Base-by-base conservation (phyloP, 2,888 invertebrate genomes). In the Epinotia nisella region DNA sequence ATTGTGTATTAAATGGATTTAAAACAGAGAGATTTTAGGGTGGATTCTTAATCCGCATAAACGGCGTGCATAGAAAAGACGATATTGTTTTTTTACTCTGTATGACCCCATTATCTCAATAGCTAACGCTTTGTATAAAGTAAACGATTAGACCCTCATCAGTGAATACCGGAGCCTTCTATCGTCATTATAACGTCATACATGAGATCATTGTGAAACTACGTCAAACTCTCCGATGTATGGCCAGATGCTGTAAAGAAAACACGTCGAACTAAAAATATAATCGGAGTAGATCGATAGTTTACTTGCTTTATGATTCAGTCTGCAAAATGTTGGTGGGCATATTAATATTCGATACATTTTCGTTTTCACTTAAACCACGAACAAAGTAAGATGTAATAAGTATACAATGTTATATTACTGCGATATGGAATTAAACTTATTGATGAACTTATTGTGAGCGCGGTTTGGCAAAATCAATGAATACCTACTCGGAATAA, bases 191-290 rank as follows among this genome's bases (percentile, higher is more conserved):
- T 21, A 58, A 49, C 73, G 73, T 73, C 73, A 73, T 53, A 58
- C 4, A 24, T 73, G 64, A 83, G 81, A 76, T 84, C 80, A 82
- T 78, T 80, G 75, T 64, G 74, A 76, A 76, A 67, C 75, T 77
- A 78, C 86, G 87, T 87, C 83, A 85, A 76, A 69, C 73, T 45
- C 45, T 24, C 61, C 39, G 65, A 60, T 59, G 69, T 60, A 64
- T 59, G 75, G 80, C 87, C 91, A 91, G 90, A 91, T 91, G 90
- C 82, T 80, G 76, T 77, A 83, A 85, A 76, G 80, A 82, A 77
- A 83, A 83, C 83, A 85, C 24, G 41, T 3, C 35, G 45, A 51
- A 51, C 58, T 64, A 39, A 68, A 68, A 68, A 62, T 68, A 62
- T 51, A 39, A 68, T 61, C 62, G 17, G 19, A 68, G 35, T 66